Evolutionary conservation across 1,140 invertebrate species (phyloP).

Genomic region (Plutomurus gul): DNA sequence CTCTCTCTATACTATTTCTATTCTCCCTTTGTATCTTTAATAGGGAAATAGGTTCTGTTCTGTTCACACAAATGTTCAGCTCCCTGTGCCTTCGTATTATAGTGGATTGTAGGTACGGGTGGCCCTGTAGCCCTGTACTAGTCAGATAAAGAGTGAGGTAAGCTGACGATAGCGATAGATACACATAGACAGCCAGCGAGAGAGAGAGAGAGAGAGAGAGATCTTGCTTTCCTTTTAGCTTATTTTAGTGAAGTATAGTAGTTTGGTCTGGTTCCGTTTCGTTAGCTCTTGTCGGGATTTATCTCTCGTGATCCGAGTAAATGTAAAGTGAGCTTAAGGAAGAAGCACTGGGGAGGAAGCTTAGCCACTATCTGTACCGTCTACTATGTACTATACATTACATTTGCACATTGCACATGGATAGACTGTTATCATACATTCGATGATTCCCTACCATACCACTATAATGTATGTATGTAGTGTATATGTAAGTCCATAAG

Average conservation of each 20-base stretch:
- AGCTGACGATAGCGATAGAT: too few relatives aligned
- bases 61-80: background rate
- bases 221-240: background rate
- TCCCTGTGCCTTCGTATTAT: background rate
- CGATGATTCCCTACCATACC: conserved; percentile 1
- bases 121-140: too few relatives aligned
- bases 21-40: background rate
- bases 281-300: conserved; percentile 25
- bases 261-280: background rate
- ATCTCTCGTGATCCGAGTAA: conserved; percentile 22
- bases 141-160: too few relatives aligned
- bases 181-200: too few relatives aligned
- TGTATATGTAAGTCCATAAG: too few relatives aligned
- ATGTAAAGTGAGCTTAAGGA: conserved; percentile 20
- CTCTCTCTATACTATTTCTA: background rate
- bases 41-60: background rate
- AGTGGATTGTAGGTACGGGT: too few relatives aligned
- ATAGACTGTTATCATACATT: conserved; percentile 13
- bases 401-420: too few relatives aligned
- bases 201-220: too few relatives aligned
- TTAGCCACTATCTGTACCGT: background rate
- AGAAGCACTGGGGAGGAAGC: background rate
- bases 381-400: too few relatives aligned
- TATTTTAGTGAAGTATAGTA: too few relatives aligned
- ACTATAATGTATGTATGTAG: too few relatives aligned